These are phyloP conservation scores for Pao palembangensis DNA, from an alignment of 2,113 vertebrate species.

Conservation along the genomic window DNA sequence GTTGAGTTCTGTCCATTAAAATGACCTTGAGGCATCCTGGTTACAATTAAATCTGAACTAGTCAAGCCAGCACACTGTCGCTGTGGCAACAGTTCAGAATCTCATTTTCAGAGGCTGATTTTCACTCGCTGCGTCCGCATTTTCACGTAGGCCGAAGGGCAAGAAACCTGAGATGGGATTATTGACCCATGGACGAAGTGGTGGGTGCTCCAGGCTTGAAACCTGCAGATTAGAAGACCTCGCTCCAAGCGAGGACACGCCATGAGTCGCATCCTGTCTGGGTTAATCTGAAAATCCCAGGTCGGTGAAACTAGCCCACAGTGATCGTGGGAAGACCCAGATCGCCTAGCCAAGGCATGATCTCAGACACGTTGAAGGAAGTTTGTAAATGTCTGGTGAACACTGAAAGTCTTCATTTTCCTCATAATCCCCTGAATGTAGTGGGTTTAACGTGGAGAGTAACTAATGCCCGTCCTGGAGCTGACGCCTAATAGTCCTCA, in stretches of 20 bases:
- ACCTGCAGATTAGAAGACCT: slow-evolving; percentile 28
- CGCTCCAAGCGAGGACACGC: slow-evolving; percentile 23
- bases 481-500: not conserved
- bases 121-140: slow-evolving; percentile 16
- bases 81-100: slow-evolving; percentile 24
- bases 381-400: slow-evolving; percentile 19
- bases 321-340: not conserved
- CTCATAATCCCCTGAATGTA: no score
- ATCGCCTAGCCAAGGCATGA: no score
- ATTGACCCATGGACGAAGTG: slow-evolving; percentile 42
- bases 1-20: no score
- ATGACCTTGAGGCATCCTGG: not conserved
- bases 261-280: not conserved
- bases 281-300: slow-evolving; percentile 6
- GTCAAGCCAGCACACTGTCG: slow-evolving; percentile 4
- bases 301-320: slow-evolving; percentile 38
- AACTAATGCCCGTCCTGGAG: no score
- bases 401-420: no score
- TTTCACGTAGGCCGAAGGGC: slow-evolving; percentile 18
- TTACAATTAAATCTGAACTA: slow-evolving; percentile 14
- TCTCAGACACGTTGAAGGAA: not conserved
- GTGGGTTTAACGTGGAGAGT: no score
- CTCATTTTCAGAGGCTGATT: slow-evolving; percentile 6
- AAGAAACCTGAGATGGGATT: slow-evolving; percentile 34
- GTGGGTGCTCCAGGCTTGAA: slow-evolving; percentile 36